Conservation (phyloP, 2,888 invertebrate genomes). For the Lasioglossum vierecki region DNA sequence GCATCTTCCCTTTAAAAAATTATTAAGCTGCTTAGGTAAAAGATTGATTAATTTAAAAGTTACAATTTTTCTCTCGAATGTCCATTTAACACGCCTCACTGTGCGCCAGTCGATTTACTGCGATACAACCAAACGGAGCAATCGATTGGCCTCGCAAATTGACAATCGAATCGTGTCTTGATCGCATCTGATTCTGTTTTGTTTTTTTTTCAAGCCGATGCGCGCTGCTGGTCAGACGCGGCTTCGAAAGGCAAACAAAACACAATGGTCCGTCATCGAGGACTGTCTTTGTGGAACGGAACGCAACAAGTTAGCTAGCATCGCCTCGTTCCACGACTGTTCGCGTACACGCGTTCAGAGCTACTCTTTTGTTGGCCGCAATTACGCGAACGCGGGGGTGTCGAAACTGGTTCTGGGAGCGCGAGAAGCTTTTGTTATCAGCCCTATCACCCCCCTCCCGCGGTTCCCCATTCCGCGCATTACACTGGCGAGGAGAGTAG, state of each 20-base stretch:
- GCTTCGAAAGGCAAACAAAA: too few relatives aligned
- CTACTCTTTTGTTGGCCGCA: conserved; percentile 33
- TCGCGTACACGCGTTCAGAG: conserved; percentile 18
- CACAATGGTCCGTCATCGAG: conserved; percentile 5
- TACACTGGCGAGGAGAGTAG: not conserved
- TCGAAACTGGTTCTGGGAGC: not conserved
- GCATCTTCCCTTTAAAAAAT: too few relatives aligned
- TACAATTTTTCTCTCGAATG: too few relatives aligned
- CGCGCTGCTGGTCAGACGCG: not conserved
- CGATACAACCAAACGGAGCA: not conserved
- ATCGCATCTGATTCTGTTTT: not conserved
- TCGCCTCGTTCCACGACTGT: conserved; percentile 4
- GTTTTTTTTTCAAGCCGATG: not conserved
- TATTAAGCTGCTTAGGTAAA: too few relatives aligned
- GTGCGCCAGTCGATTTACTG: not conserved
- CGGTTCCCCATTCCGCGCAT: not conserved
- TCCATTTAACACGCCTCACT: too few relatives aligned
- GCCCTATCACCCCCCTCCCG: not conserved
- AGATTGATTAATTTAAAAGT: too few relatives aligned
- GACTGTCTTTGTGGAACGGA: conserved; percentile 26
- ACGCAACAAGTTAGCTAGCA: conserved; percentile 57
- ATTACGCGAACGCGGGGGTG: conserved; percentile 12
- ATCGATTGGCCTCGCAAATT: not conserved
- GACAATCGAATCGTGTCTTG: not conserved
- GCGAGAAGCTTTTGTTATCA: not conserved